Evolutionary conservation across 1,140 invertebrate species (phyloP).

Genomic region (Anadara kagoshimensis): DNA sequence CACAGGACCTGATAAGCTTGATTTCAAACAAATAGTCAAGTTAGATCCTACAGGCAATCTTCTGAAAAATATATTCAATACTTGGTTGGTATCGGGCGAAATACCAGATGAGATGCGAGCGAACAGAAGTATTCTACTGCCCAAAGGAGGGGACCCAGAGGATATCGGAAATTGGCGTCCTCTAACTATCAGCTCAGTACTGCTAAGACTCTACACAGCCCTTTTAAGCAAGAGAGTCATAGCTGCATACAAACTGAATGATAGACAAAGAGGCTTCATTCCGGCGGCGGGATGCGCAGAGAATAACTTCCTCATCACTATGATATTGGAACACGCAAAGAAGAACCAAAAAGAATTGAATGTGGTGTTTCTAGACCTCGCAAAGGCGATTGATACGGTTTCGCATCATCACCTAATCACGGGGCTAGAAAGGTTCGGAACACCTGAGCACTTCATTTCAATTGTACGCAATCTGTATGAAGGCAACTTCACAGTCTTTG

Average conservation of each 20-base stretch:
- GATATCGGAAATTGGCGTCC: conserved; percentile 55
- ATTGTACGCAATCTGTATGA: conserved; percentile 30
- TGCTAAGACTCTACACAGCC: conserved; percentile 39
- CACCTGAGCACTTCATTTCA: conserved; percentile 18
- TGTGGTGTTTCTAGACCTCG: conserved; percentile 41
- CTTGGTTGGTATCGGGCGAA: conserved; percentile 17
- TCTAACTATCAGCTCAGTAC: conserved; percentile 44
- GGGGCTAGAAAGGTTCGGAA: conserved; percentile 29
- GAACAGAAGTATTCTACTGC: conserved; percentile 42
- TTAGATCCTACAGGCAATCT: not conserved
- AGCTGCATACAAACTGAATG: conserved; percentile 1
- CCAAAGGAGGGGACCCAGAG: conserved; percentile 35
- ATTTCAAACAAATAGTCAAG: not conserved
- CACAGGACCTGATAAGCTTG: conserved; percentile 33
- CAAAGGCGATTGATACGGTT: conserved; percentile 69
- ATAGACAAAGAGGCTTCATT: conserved; percentile 41
- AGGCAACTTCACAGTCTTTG: conserved; percentile 23
- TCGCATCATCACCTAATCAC: conserved; percentile 45
- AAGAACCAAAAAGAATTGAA: conserved; percentile 13
- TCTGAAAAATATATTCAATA: conserved; percentile 35
- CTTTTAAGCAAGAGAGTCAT: conserved; percentile 17
- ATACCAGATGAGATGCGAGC: conserved; percentile 28
- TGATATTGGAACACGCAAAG: conserved; percentile 30
- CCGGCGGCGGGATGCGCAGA: conserved; percentile 23
- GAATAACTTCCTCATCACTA: conserved; percentile 21